Base-by-base conservation (phyloP, 1,140 invertebrate genomes). In the Drosophila lacertosa region DNA sequence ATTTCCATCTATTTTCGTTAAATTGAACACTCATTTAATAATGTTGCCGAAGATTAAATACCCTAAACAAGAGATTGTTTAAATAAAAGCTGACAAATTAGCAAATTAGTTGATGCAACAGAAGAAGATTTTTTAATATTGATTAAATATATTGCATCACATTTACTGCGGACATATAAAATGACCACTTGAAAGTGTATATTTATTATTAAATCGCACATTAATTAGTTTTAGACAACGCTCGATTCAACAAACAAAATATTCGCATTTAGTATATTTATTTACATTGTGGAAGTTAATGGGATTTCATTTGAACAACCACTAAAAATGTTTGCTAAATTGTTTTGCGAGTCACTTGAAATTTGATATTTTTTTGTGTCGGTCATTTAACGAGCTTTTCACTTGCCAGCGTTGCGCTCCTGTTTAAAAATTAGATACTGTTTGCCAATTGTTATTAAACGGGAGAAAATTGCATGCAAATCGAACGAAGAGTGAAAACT, bases 281-380 rank as follows among this genome's bases (percentile, higher is more conserved):
- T 9, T 7, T n/a, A n/a, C n/a, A n/a, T 32, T 32, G 16, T 3
- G 4, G 1, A 4, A 51, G 29, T 55, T 63, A 33, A 35, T 37
- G 40, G 26, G 18, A 20, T 59, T 59, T 24, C 47, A 73, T 74
- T 73, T 26, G 44, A 16, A 45, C 15, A 53, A 13, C 18, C 39
- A 37, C 39, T 47, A 35, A 22, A 51, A 55, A 24, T 55, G 37
- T 32, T 51, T 33, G 16, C 2, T 2, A 32, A 20, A 33, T 51
- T 57, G 32, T 45, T 68, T 51, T 24, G 26, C 4, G 45, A 48
- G 45, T 13, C n/a, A 48, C 26, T 11, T 4, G 11, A 44, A 39
- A 42, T 45, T 35, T 48, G 33, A 45, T 29, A 39, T 66, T 45
- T 35, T 33, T 66, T 45, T 35, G 24, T 37, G 24, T 47, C 37